Evolutionary conservation across 2,888 invertebrate species (phyloP).

Genomic region (Plebejus anna): DNA sequence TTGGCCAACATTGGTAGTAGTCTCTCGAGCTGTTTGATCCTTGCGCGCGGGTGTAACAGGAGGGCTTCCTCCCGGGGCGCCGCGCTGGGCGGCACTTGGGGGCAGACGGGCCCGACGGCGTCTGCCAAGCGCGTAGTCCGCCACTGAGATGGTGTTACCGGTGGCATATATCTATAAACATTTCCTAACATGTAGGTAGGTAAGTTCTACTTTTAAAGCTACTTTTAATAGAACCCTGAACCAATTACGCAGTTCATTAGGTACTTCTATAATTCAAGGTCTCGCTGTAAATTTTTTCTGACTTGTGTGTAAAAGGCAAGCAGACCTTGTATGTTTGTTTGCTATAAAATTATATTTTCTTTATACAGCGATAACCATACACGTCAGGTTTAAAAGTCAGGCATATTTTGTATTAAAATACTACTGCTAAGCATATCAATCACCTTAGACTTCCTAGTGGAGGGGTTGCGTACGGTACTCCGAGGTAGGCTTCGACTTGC

Average conservation of each 20-base stretch:
- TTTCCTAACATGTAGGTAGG: neutral
- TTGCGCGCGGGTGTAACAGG: constrained; percentile 88
- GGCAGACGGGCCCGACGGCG: constrained; percentile 91
- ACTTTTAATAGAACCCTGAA: no score
- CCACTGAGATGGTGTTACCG: constrained; percentile 95
- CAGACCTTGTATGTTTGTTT: no score
- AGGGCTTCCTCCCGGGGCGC: constrained; percentile 80
- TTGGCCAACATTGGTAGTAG: constrained; percentile 91
- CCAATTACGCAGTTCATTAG: no score
- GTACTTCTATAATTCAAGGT: no score
- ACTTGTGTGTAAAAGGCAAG: no score
- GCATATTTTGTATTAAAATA: neutral
- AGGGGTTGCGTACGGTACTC: constrained; percentile 96
- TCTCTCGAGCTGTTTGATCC: constrained; percentile 91
- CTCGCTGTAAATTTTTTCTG: no score
- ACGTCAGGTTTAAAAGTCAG: no score
- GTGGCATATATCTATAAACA: constrained; percentile 90
- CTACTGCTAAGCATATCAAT: neutral
- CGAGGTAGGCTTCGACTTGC: constrained; percentile 93
- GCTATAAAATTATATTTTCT: no score
- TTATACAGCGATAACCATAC: no score
- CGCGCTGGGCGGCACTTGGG: constrained; percentile 84
- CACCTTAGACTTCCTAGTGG: constrained; percentile 93
- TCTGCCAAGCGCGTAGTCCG: constrained; percentile 89
- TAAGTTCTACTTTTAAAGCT: no score